Evolutionary conservation across 2,113 vertebrate species (phyloP), one percentile per base, ranked within the genome.

Genomic region (Ptychochromis oligacanthus): DNA sequence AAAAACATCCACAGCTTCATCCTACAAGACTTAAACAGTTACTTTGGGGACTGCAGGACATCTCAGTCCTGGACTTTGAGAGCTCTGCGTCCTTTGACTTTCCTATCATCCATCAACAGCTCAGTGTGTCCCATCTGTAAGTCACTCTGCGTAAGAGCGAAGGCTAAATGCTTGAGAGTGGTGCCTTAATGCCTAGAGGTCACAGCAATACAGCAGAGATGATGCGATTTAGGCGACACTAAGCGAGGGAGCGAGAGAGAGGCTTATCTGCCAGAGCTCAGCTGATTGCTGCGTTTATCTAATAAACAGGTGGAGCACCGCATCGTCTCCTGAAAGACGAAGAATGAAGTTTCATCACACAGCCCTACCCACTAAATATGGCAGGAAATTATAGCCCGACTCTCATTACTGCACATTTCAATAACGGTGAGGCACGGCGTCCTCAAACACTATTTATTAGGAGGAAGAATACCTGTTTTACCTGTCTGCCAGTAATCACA

Each of bases 281-380:
- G 61, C 84, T 80, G 84, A 88, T 85, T 57, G 82, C 81, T 22
- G 65, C 72, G 34, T 79, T 84, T 60, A 91, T 86, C 83, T 65
- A 84, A 90, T 88, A 86, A 88, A 87, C 84, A 85, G 88, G 87
- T 87, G 83, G 81, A 72, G 26, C 55, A 20, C 13, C 14, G 54
- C 17, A 15, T 36, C 14, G 70, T 77, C 85, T 84, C 22, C 88
- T 60, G 56, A 40, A 46, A 72, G 59, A 81, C 46, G 6, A 22
- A 36, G 74, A 60, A 18, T 1, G 24, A 75, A 74, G 80, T 75
- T 88, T 61, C 67, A 17, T 49, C 14, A 65, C 11, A 15, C 58
- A 17, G 43, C 49, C 0, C 28, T 6, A 7, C 58, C 54, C 72
- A 11, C 81, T 74, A 40, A 24, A 80, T 18, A 31, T 34, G 82